Conservation (phyloP, 2,888 invertebrate species). For the Andricus curvator region DNA sequence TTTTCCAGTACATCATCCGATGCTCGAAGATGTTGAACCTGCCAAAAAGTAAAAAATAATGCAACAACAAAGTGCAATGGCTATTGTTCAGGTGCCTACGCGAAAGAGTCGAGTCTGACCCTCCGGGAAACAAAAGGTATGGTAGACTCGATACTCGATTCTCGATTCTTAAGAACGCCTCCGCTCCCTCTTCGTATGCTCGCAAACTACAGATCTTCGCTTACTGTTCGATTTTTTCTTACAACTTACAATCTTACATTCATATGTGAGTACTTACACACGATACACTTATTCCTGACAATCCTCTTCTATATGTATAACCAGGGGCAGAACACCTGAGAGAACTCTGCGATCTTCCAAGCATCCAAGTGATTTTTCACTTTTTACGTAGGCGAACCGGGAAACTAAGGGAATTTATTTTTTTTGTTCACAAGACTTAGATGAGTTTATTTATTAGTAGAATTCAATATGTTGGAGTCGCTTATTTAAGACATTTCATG, state of each 20-base stretch:
- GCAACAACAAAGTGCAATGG: conserved; percentile 27
- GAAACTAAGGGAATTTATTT: not conserved
- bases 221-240: conserved; percentile 50
- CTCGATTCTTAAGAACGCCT: conserved; percentile 58
- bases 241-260: conserved; percentile 26
- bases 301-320: conserved; percentile 31
- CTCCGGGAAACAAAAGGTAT: conserved; percentile 55
- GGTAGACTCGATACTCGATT: conserved; percentile 56
- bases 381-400: conserved; percentile 18
- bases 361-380: conserved; percentile 23
- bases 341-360: conserved; percentile 33
- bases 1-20: conserved; percentile 25
- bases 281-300: conserved; percentile 35
- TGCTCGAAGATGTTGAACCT: conserved; percentile 22
- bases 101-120: conserved; percentile 33
- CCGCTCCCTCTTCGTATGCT: conserved; percentile 55
- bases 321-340: conserved; percentile 40
- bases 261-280: conserved; percentile 30
- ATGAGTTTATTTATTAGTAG: not conserved
- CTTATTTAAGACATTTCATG: too few relatives aligned
- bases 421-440: not conserved
- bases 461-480: too few relatives aligned
- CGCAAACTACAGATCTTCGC: conserved; percentile 54
- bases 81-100: conserved; percentile 40
- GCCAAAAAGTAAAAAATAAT: conserved; percentile 28